These are phyloP conservation scores for Champsocephalus esox DNA, from an alignment of 2,797 vertebrate genomes.

Conservation along the genomic window DNA sequence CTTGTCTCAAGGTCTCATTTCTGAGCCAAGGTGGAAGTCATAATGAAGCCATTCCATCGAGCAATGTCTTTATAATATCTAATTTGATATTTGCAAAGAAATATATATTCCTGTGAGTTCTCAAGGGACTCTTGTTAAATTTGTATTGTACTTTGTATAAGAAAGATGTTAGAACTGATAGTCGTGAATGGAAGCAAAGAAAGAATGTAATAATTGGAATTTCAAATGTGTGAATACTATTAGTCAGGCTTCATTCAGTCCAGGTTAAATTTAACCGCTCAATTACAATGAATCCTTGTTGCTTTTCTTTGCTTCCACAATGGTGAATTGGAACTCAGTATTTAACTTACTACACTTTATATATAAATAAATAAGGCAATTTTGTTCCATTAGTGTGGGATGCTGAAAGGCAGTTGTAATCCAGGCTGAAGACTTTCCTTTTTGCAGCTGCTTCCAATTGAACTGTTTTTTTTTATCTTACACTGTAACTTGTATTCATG, in stretches of 20 bases:
- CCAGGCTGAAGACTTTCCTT: neutral
- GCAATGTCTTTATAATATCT: slow-evolving; percentile 35
- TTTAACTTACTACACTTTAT: neutral
- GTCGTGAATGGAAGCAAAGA: neutral
- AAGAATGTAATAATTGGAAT: neutral
- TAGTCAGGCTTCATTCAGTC: neutral
- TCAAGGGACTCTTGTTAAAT: neutral
- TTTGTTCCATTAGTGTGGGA: neutral
- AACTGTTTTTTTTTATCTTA: too few relatives aligned
- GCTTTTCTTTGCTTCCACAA: neutral
- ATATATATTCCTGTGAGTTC: neutral
- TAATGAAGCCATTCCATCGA: slow-evolving; percentile 54
- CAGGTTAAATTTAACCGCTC: neutral
- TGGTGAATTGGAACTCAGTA: neutral
- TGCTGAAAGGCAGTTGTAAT: neutral
- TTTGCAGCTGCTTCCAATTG: too few relatives aligned
- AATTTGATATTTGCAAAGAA: slow-evolving; percentile 23
- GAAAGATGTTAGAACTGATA: neutral
- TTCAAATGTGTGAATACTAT: neutral
- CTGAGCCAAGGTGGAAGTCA: slow-evolving; percentile 50
- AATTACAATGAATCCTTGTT: neutral
- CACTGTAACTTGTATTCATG: too few relatives aligned
- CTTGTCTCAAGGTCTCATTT: slow-evolving; percentile 59
- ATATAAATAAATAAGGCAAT: neutral
- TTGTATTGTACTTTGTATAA: neutral